Base-by-base conservation (phyloP, 2,797 vertebrate species). In the Apogon hyalosoma region DNA sequence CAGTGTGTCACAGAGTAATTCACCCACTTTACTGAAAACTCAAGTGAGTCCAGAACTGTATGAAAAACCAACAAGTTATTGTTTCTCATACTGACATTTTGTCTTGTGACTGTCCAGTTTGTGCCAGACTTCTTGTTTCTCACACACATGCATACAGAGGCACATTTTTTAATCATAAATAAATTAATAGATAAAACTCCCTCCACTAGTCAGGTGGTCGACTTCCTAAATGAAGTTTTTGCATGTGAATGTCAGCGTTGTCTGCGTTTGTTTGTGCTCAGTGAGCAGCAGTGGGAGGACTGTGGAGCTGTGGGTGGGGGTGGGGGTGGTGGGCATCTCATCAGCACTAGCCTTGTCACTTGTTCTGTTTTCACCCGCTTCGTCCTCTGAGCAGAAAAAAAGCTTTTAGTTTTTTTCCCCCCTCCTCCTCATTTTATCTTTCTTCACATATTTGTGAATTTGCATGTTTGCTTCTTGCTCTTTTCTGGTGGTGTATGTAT, bases 381-480 rank as follows among this genome's bases (percentile, higher is more conserved):
- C 83, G 62, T 83, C 82, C 77, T 84, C 75, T 46, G 64, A 83
- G 49, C 67, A 80, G 69, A 71, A 77, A 63, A 53, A 75, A 63
- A 33, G 60, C 24, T 75, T 76, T 73, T 43, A 61, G 41, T 64
- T 75, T 64, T 75, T 11, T 50, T 7, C 19, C 8, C 11, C 60
- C 53, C 42, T 5, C 60, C 21, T 54, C 19, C 18, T 52, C 24
- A 79, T 86, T 88, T 90, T 90, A 87, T 89, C 88, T 90, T 87
- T 82, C 82, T 85, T 83, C 45, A 11, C 88, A 90, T 92, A 91
- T 92, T 92, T 89, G 80, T 83, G 83, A 88, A 90, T 91, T 92
- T 90, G 86, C 88, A 91, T 91, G 88, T 88, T 91, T 87, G 82
- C 81, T 84, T 89, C 87, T 90, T 89, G 87, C 83, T 89, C 84